Conservation (phyloP, 2,113 vertebrate genomes). For the Sebastes fasciatus region DNA sequence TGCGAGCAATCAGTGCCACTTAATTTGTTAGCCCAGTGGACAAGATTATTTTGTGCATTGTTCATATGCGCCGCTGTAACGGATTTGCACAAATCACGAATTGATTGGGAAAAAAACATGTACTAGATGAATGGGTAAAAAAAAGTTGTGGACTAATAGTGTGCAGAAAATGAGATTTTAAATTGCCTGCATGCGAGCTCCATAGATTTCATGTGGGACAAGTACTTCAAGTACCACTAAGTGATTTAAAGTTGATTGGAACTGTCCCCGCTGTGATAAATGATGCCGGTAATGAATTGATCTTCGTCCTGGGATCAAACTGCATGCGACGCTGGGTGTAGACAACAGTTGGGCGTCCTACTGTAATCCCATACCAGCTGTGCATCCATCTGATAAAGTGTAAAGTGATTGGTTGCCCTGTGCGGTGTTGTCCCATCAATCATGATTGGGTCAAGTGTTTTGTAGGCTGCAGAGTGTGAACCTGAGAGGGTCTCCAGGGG, state of each 20-base stretch:
- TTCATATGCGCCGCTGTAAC: slow-evolving; percentile 14
- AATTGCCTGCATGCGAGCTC: slow-evolving; percentile 53
- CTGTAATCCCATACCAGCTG: slow-evolving; percentile 30
- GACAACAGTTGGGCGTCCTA: slow-evolving; percentile 3
- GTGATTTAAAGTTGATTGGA: slow-evolving; percentile 70
- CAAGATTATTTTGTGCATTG: slow-evolving; percentile 42
- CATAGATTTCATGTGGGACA: slow-evolving; percentile 46
- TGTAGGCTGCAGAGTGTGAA: slow-evolving; percentile 31
- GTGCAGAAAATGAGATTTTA: slow-evolving; percentile 69
- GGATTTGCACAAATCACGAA: slow-evolving; percentile 26
- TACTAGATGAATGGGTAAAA: slow-evolving; percentile 51
- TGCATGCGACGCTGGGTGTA: background rate
- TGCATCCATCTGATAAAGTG: slow-evolving; percentile 54
- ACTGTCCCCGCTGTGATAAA: slow-evolving; percentile 64
- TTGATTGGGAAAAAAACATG: slow-evolving; percentile 56
- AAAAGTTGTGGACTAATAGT: slow-evolving; percentile 49
- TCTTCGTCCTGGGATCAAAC: slow-evolving; percentile 34
- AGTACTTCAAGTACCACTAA: slow-evolving; percentile 52
- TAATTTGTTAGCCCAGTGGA: slow-evolving; percentile 45
- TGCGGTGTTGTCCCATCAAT: slow-evolving; percentile 50
- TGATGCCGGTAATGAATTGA: slow-evolving; percentile 57
- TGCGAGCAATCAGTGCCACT: slow-evolving; percentile 42
- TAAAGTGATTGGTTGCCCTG: slow-evolving; percentile 48
- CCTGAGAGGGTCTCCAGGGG: slow-evolving; percentile 41
- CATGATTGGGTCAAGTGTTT: slow-evolving; percentile 61